Evolutionary conservation across 1,140 invertebrate species (phyloP), one percentile per base, ranked within the genome.

Genomic region (Euwallacea similis): DNA sequence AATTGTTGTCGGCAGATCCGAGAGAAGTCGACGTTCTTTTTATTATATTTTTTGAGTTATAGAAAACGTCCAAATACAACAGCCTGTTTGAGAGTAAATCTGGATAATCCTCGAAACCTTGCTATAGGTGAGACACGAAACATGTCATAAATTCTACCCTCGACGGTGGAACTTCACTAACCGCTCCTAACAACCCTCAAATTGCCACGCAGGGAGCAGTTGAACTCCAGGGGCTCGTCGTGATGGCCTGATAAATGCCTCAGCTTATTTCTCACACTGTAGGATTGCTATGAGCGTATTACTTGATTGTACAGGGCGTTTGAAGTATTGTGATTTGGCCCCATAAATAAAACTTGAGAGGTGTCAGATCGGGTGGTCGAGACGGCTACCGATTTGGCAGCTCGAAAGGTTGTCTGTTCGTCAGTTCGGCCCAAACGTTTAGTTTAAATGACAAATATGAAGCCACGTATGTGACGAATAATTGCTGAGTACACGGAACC

Each of bases 181-280:
- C 78, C 78, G 77, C 77, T 76, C 75, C 78, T 79, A 79, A 79
- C 76, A 79, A 79, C 78, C 78, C 77, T 75, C 76, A 79, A 79
- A 79, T 79, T 79, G 77, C 77, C 75, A 60, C 66, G 58, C 11
- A 69, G 66, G 66, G 66, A 69, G 58, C 58, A 21, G 53, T 43
- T 66, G 15, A 63, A 47, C 61, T 63, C 61, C 41, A 55, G 50
- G 64, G 64, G 64, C 47, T 15, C 66, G 42, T 47, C 66, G 44
- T 69, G 66, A 69, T 60, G 61, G 56, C 66, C 66, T 69, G 66
- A 69, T 69, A 61, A 69, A 69, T 69, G 66, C 43, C 61, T 54
- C 13, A 46, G 55, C 44, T 69, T 69, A 61, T 69, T 69, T 69
- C 16, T 21, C 59, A 13, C 66, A 59, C 58, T 60, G 44, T 42